Conservation (phyloP, 2,113 vertebrate species). For the Emberiza fucata region DNA sequence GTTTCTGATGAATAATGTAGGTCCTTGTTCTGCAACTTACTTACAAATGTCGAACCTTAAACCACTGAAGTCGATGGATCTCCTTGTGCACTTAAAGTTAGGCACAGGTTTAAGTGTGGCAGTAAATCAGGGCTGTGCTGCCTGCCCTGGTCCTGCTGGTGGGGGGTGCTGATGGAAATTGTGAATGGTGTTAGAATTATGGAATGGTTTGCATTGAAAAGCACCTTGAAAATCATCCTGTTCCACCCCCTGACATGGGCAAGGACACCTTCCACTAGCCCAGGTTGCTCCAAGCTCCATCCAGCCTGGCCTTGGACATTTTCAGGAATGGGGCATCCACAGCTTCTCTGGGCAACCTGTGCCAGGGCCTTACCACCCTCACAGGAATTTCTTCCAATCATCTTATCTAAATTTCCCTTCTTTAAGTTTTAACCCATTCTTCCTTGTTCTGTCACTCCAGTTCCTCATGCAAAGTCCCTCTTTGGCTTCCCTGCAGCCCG, state of each 20-base stretch:
- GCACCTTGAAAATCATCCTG: background rate
- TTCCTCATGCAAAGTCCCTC: background rate
- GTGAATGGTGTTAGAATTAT: background rate
- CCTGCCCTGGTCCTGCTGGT: background rate
- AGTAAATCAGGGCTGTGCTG: slow-evolving; percentile 38
- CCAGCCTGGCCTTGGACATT: background rate
- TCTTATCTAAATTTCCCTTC: too few relatives aligned
- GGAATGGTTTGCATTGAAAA: background rate
- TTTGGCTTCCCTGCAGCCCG: background rate
- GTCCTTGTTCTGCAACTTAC: slow-evolving; percentile 38
- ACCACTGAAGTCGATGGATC: slow-evolving; percentile 12
- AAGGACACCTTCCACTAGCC: background rate
- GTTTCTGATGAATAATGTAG: slow-evolving; percentile 20
- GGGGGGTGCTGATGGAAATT: background rate
- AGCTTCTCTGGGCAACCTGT: background rate
- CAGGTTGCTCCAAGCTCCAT: background rate
- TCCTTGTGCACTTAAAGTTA: slow-evolving; percentile 12
- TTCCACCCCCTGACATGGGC: background rate
- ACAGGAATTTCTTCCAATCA: background rate
- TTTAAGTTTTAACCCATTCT: background rate
- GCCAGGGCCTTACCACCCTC: background rate
- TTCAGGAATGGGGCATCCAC: background rate
- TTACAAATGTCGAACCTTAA: slow-evolving; percentile 31
- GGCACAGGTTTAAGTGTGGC: slow-evolving; percentile 16
- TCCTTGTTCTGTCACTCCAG: background rate